phyloP scores from a whole-genome alignment of 2,113 vertebrate genomes.

The Rhinopithecus roxellana region DNA sequence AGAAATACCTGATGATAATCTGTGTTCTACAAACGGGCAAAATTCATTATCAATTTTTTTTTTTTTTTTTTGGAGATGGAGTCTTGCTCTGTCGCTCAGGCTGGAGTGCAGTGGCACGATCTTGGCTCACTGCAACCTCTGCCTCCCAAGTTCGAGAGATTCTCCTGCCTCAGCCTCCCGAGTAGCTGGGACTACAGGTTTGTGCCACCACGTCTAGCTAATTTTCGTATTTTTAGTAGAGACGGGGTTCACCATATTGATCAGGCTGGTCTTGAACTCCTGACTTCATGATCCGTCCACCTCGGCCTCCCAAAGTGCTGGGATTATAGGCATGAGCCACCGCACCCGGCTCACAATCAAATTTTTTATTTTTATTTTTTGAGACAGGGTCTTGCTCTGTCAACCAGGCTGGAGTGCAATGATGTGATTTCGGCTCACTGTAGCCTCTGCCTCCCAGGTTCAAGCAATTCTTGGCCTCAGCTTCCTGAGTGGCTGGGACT shows the following conservation, averaged over 20 bases:
- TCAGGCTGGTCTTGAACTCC: not conserved
- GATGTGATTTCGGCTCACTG: not conserved
- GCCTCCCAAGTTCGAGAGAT: not conserved
- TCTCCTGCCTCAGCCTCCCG: not conserved
- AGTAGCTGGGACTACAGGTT: not conserved
- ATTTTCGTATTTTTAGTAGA: not conserved
- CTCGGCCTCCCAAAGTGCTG: not conserved
- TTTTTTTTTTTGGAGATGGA: not conserved
- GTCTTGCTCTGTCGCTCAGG: not conserved
- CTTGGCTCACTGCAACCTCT: not conserved
- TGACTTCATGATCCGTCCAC: not conserved
- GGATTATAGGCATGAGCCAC: too few relatives aligned
- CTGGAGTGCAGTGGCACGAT: not conserved
- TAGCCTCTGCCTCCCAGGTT: not conserved
- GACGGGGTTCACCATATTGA: not conserved
- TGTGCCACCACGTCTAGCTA: not conserved
- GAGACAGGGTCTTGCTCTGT: not conserved
- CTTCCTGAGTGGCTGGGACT: not conserved
- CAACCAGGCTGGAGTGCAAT: not conserved
- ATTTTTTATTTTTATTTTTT: not conserved
- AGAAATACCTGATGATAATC: not conserved
- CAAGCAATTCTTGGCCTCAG: not conserved
- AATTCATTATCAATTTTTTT: constrained; percentile 20
- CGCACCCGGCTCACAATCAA: not conserved
- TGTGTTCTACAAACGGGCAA: not conserved